phyloP scores from a whole-genome alignment of 2,113 vertebrate genomes.

The Petroica traversi region DNA sequence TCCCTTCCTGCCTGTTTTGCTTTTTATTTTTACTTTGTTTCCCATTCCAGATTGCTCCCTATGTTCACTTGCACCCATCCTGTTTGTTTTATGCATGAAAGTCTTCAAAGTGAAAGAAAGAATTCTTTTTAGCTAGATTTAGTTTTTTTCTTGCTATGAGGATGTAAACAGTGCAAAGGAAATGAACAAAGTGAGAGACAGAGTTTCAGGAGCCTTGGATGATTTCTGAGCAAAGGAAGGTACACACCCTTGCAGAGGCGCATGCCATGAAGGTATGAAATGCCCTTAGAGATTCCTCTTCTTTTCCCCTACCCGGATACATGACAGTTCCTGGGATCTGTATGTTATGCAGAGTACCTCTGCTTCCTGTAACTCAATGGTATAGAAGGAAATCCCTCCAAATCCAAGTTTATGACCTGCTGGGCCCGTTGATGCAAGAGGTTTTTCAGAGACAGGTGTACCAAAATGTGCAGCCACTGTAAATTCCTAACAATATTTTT shows the following conservation, averaged over 20 bases:
- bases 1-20: neutral
- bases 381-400: neutral
- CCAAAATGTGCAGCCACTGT: neutral
- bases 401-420: neutral
- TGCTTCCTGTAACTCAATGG: neutral
- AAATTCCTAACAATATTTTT: neutral
- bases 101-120: neutral
- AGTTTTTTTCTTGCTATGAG: neutral
- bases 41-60: neutral
- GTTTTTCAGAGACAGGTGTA: neutral
- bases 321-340: neutral
- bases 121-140: neutral
- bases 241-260: neutral
- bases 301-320: fast-evolving
- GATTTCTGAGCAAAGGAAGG: neutral
- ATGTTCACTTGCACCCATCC: neutral
- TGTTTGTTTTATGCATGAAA: neutral
- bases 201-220: neutral
- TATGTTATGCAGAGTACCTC: neutral
- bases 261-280: neutral
- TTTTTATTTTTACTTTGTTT: neutral
- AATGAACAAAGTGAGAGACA: neutral
- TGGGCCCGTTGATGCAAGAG: neutral
- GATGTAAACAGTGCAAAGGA: neutral
- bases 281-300: neutral